Evolutionary conservation across 2,113 vertebrate genomes (phyloP).

Genomic region (Trachemys scripta): DNA sequence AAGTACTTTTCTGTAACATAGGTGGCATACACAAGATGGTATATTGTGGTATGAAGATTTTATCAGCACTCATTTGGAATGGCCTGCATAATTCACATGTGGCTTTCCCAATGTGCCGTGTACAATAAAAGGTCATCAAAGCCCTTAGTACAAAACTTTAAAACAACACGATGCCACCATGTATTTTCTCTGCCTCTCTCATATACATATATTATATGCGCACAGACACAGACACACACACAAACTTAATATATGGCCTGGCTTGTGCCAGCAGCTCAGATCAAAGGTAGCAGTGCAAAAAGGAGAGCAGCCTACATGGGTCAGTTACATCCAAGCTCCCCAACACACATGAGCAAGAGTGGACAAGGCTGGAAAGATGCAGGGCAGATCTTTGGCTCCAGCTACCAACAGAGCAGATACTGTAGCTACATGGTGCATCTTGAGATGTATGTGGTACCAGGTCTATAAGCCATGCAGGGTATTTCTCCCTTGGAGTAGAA

Average conservation of each 20-base stretch:
- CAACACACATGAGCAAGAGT: background rate
- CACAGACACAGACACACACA: background rate
- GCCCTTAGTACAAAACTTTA: background rate
- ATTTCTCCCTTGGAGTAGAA: background rate
- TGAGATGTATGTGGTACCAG: background rate
- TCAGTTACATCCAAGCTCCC: background rate
- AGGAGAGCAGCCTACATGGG: background rate
- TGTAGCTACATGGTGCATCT: background rate
- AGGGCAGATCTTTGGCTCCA: background rate
- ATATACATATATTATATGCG: background rate
- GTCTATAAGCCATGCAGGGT: background rate
- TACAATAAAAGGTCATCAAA: background rate
- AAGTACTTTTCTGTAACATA: background rate
- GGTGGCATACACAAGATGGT: background rate
- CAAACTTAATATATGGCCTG: background rate
- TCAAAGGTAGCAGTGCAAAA: background rate
- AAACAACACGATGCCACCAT: background rate
- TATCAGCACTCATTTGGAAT: background rate
- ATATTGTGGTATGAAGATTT: background rate
- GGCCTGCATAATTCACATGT: background rate
- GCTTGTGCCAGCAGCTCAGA: background rate
- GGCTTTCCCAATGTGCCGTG: background rate
- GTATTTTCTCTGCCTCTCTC: background rate
- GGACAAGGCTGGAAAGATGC: background rate
- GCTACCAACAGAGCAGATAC: background rate